Conservation (phyloP, 1,140 invertebrate species). For the Zaprionus davidi region DNA sequence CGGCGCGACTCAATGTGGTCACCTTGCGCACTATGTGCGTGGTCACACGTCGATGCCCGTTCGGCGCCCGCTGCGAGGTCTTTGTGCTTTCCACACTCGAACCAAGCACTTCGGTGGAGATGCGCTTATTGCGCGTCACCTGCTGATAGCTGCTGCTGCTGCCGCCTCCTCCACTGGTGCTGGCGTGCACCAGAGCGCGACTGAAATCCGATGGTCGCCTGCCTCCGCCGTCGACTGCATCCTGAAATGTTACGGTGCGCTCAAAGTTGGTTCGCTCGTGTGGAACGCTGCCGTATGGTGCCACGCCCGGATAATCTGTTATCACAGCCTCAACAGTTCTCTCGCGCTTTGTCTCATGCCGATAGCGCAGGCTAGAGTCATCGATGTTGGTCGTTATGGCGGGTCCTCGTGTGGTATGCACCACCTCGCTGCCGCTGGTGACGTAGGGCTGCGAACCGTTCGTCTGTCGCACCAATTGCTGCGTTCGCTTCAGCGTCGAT, state of each 20-base stretch:
- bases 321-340: slow-evolving; percentile 81
- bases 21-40: slow-evolving; percentile 95
- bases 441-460: slow-evolving; percentile 82
- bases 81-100: slow-evolving; percentile 92
- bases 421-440: slow-evolving; percentile 65
- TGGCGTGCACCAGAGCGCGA: slow-evolving; percentile 58
- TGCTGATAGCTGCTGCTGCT: slow-evolving; percentile 85
- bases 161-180: neutral
- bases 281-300: slow-evolving; percentile 58
- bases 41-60: slow-evolving; percentile 91
- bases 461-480: slow-evolving; percentile 80
- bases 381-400: slow-evolving; percentile 86
- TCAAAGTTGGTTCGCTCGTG: slow-evolving; percentile 71
- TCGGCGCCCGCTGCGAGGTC: slow-evolving; percentile 90
- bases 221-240: slow-evolving; percentile 41
- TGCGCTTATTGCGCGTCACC: slow-evolving; percentile 91
- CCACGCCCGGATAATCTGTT: slow-evolving; percentile 76
- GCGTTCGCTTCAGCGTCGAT: slow-evolving; percentile 70
- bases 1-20: slow-evolving; percentile 94
- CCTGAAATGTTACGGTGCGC: slow-evolving; percentile 71
- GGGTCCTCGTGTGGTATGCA: slow-evolving; percentile 85
- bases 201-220: slow-evolving; percentile 53
- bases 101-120: slow-evolving; percentile 93
- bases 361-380: slow-evolving; percentile 72
- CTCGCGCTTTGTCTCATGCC: slow-evolving; percentile 79